Percentiles rank a stretch among this genome's conserved stretches.
phyloP scores from a whole-genome alignment of 2,113 vertebrate genomes.

The Terrapene triunguis region DNA sequence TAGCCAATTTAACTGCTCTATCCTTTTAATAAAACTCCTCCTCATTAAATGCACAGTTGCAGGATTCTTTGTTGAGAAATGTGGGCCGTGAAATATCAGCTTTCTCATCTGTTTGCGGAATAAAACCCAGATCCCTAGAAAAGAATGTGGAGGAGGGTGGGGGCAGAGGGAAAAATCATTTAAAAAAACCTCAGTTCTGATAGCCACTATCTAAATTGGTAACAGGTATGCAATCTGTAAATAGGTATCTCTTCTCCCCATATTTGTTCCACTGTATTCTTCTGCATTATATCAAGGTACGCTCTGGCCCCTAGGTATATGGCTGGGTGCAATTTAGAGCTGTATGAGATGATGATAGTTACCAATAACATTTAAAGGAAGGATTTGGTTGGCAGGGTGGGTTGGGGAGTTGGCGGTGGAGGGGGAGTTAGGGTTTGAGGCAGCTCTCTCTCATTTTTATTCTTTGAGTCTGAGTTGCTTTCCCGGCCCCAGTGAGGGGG shows the following conservation, averaged over 20 bases:
- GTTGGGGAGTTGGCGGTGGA: slow-evolving; percentile 5
- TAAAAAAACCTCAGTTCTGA: slow-evolving; percentile 38
- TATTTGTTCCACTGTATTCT: slow-evolving; percentile 4
- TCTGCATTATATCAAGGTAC: background rate
- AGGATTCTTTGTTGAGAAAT: slow-evolving; percentile 64
- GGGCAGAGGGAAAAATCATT: slow-evolving; percentile 5
- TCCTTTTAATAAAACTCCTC: slow-evolving; percentile 72
- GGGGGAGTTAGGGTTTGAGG: background rate
- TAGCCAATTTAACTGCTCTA: slow-evolving; percentile 70
- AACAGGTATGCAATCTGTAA: slow-evolving; percentile 3
- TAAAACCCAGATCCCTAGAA: background rate
- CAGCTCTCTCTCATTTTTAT: slow-evolving; percentile 35
- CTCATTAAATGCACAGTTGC: slow-evolving; percentile 69
- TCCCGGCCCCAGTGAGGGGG: background rate
- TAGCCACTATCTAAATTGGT: background rate
- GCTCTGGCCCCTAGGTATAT: slow-evolving; percentile 12
- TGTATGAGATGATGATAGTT: slow-evolving; percentile 49
- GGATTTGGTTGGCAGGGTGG: slow-evolving; percentile 18
- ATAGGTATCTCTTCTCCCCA: background rate
- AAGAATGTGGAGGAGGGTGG: slow-evolving; percentile 40
- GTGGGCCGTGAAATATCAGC: slow-evolving; percentile 62
- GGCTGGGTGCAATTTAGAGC: slow-evolving; percentile 20
- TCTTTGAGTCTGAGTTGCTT: slow-evolving; percentile 46
- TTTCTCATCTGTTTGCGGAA: slow-evolving; percentile 63
- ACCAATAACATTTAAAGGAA: slow-evolving; percentile 58